Percentiles rank a stretch among this genome's conserved stretches.
These are phyloP conservation scores for Brassicogethes aeneus DNA, from an alignment of 2,888 invertebrate species.

Conservation along the genomic window DNA sequence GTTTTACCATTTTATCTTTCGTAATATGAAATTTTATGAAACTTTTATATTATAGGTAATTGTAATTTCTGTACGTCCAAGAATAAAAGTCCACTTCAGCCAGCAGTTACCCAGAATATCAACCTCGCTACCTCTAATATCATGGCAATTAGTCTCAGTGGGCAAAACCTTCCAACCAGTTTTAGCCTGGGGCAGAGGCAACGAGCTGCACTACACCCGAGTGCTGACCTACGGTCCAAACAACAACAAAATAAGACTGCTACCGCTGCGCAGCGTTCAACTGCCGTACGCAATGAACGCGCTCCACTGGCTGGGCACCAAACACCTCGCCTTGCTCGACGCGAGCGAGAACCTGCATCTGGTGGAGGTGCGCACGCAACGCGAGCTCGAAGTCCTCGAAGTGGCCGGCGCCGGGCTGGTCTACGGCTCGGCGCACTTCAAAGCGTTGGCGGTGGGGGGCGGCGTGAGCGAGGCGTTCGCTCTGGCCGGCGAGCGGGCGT, in stretches of 20 bases:
- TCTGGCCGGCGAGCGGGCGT: conserved; percentile 61
- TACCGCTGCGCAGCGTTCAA: conserved; percentile 62
- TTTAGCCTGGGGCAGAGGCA: conserved; percentile 80
- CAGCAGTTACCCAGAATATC: conserved; percentile 62
- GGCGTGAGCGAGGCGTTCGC: conserved; percentile 79
- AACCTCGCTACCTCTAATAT: conserved; percentile 77
- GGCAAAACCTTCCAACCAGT: conserved; percentile 70
- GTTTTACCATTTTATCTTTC: background rate
- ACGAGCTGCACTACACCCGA: conserved; percentile 78
- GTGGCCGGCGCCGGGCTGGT: conserved; percentile 72
- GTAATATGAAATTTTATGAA: background rate
- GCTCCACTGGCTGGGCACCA: conserved; percentile 72
- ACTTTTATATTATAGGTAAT: conserved; percentile 60
- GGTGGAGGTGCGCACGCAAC: conserved; percentile 80
- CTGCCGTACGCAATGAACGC: conserved; percentile 64
- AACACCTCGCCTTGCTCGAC: conserved; percentile 79
- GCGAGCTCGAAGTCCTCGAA: conserved; percentile 77
- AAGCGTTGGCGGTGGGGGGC: conserved; percentile 92
- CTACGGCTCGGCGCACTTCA: conserved; percentile 79
- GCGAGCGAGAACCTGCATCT: conserved; percentile 77
- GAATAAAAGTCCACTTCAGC: conserved; percentile 68
- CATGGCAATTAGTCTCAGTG: conserved; percentile 87
- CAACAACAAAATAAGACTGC: conserved; percentile 44
- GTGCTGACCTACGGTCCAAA: conserved; percentile 47
- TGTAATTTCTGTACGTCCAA: conserved; percentile 68